Evolutionary conservation across 2,797 vertebrate species (phyloP), one percentile per base, ranked within the genome.

Genomic region (Phrynocephalus guinanensis): DNA sequence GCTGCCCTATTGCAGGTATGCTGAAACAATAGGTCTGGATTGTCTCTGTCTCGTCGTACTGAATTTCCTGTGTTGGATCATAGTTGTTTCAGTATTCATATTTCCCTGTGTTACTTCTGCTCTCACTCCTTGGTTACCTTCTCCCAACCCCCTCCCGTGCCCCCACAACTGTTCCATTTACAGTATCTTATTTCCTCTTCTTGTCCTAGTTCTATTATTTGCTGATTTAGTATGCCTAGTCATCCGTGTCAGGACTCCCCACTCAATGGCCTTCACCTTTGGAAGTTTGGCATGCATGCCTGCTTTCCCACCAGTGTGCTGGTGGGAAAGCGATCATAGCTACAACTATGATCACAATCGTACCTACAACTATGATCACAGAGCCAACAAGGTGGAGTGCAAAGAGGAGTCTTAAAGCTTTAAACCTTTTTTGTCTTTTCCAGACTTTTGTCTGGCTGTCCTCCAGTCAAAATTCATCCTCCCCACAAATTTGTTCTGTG

Each of bases 401-500:
- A 82, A 85, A 88, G 22, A 44, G 33, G 76, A n/a, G 44, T 78
- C 73, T 82, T 84, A 89, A 89, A 78, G 20, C 44, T 77, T 20
- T 78, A 68, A 52, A 88, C 44, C 38, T 22, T 60, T n/a, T 30
- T 83, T 33, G 75, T 83, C 87, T 77, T 85, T 71, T 50, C 24
- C 66, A 44, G 84, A 81, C 16, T 20, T 88, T 88, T 30, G 24
- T 75, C 44, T 48, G 52, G 20, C 67, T 81, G 22, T 8, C 76
- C 33, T 68, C 79, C 5, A 4, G 13, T 76, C 88, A 77, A 77
- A 80, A 91, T 84, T 18, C 22, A 33, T 56, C 63, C 76, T 44
- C 68, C 89, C 80, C 81, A 3, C 86, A 89, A 86, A 28, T 89
- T 89, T 75, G 33, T 83, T 71, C 33, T 78, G 24, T 71, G 89